Percentiles rank a stretch among this genome's conserved stretches.
phyloP scores from a whole-genome alignment of 2,797 vertebrate genomes.

The Chelonia mydas region DNA sequence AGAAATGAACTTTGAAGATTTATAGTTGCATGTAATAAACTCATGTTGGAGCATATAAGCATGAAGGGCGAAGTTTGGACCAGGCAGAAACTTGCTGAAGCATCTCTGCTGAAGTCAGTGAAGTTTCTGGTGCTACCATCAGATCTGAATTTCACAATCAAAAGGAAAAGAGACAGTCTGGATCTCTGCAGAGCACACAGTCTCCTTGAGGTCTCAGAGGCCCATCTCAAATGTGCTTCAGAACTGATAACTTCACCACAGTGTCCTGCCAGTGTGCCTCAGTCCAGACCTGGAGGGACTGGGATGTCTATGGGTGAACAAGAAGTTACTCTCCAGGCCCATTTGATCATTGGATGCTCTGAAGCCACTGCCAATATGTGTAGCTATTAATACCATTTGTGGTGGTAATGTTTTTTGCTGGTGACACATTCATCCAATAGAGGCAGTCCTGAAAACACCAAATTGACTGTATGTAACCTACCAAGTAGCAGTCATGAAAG shows the following conservation, averaged over 20 bases:
- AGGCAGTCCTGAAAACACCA: not conserved
- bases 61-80: not conserved
- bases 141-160: not conserved
- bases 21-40: not conserved
- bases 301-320: too few relatives aligned
- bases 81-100: too few relatives aligned
- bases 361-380: not conserved
- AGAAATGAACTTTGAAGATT: not conserved
- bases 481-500: not conserved
- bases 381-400: not conserved
- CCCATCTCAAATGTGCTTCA: not conserved
- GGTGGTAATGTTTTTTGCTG: not conserved
- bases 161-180: not conserved
- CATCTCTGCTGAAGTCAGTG: not conserved
- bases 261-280: not conserved
- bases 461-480: not conserved
- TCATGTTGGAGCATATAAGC: not conserved
- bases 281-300: not conserved
- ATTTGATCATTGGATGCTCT: not conserved
- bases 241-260: not conserved
- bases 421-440: not conserved
- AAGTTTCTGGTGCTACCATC: not conserved
- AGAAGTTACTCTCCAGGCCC: not conserved
- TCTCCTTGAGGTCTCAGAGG: not conserved
- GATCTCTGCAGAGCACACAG: not conserved